Evolutionary conservation across 2,113 vertebrate species (phyloP).

Genomic region (Coptodon rendalli): DNA sequence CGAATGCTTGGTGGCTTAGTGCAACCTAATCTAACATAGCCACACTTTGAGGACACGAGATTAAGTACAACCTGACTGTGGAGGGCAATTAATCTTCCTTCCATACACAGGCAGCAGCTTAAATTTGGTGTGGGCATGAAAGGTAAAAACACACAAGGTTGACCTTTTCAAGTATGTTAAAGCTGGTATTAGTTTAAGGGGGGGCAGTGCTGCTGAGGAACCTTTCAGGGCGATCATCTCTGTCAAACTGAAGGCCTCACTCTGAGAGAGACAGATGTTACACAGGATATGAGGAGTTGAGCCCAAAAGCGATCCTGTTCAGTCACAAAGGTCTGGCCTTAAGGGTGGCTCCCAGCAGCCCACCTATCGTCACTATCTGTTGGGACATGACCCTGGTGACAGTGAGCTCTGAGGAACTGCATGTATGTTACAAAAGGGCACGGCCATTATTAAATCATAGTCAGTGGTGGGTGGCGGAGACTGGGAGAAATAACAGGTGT

Average conservation of each 20-base stretch:
- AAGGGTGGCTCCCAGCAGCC: slow-evolving; percentile 15
- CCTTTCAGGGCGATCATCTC: background rate
- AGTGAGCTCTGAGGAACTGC: background rate
- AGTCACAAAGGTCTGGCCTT: slow-evolving; percentile 24
- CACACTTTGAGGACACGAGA: slow-evolving; percentile 34
- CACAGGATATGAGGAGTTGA: slow-evolving; percentile 35
- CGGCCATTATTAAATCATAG: slow-evolving; percentile 30
- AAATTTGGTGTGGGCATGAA: slow-evolving; percentile 26
- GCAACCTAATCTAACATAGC: slow-evolving; percentile 24
- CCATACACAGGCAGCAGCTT: slow-evolving; percentile 23
- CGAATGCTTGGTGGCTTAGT: slow-evolving; percentile 13
- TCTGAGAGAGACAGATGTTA: slow-evolving; percentile 47
- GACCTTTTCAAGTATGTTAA: slow-evolving; percentile 51
- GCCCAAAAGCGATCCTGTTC: slow-evolving; percentile 17
- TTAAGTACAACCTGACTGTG: slow-evolving; percentile 29
- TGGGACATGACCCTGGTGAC: slow-evolving; percentile 30
- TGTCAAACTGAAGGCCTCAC: slow-evolving; percentile 52
- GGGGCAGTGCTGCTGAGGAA: slow-evolving; percentile 1
- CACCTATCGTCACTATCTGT: slow-evolving; percentile 10
- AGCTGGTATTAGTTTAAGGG: slow-evolving; percentile 42
- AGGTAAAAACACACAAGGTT: slow-evolving; percentile 36
- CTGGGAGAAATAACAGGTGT: slow-evolving; percentile 61
- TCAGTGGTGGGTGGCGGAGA: slow-evolving; percentile 30
- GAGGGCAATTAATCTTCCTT: slow-evolving; percentile 56
- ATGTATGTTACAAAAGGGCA: slow-evolving; percentile 42